A percentile compares a stretch with the other conserved stretches of the same genome.
These are phyloP conservation scores for Drosophila bocki DNA, from an alignment of 1,140 invertebrate species.

Conservation along the genomic window DNA sequence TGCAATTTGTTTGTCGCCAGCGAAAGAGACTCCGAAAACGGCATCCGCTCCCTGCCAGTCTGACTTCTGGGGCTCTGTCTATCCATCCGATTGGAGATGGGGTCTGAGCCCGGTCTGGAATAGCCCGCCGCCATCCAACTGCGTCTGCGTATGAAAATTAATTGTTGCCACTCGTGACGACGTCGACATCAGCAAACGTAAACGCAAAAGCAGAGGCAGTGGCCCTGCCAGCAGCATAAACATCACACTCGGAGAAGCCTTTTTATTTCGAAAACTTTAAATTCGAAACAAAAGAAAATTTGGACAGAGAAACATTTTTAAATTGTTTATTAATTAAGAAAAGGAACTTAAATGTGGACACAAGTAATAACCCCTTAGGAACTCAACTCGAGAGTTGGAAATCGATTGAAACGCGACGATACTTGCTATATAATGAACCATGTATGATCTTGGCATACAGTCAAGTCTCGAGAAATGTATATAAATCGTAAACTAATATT, in stretches of 20 bases:
- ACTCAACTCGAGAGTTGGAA: no score
- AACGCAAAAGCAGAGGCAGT: conserved; percentile 21
- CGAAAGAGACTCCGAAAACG: conserved; percentile 31
- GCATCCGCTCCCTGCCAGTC: conserved; percentile 37
- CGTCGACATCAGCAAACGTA: conserved; percentile 34
- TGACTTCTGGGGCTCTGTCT: conserved; percentile 25
- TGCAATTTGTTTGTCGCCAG: conserved; percentile 73
- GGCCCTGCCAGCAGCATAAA: conserved; percentile 18
- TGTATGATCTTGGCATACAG: neutral
- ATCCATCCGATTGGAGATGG: conserved; percentile 14
- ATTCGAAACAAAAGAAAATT: neutral
- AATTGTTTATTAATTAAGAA: neutral
- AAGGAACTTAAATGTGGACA: no score
- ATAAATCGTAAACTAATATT: neutral
- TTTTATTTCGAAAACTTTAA: neutral
- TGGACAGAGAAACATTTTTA: neutral
- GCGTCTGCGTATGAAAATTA: conserved; percentile 82
- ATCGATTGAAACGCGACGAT: neutral
- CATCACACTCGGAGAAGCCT: conserved; percentile 14
- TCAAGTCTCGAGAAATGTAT: no score
- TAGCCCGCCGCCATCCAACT: conserved; percentile 47
- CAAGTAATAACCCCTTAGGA: no score
- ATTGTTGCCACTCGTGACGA: conserved; percentile 82
- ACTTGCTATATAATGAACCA: neutral
- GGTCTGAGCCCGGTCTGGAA: conserved; percentile 5